phyloP scores from a whole-genome alignment of 2,797 vertebrate genomes.

The Gymnocypris eckloni region DNA sequence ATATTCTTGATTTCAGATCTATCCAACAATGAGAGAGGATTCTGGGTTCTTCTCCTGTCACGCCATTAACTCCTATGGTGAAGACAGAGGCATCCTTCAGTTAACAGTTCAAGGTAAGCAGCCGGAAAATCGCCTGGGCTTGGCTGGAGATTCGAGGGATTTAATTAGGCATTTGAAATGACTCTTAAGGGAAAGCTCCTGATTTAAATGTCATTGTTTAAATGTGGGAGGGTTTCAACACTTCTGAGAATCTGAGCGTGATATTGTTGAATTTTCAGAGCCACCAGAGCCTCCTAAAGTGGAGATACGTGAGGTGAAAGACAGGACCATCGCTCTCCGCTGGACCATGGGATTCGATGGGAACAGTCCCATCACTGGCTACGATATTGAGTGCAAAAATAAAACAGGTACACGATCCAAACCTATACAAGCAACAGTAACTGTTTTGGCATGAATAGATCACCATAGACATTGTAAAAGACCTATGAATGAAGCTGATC shows the following conservation, averaged over 20 bases:
- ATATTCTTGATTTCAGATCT: constrained; percentile 79
- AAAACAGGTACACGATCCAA: constrained; percentile 85
- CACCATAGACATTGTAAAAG: neutral
- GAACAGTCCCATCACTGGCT: constrained; percentile 97
- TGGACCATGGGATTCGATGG: constrained; percentile 99
- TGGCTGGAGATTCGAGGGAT: constrained; percentile 6
- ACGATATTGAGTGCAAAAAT: constrained; percentile 98
- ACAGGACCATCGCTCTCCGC: constrained; percentile 92
- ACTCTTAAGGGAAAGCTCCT: constrained; percentile 13
- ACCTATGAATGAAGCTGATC: neutral
- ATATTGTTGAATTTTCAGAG: constrained; percentile 73
- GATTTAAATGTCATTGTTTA: constrained; percentile 14
- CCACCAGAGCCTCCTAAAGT: constrained; percentile 97
- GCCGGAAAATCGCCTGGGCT: constrained; percentile 8
- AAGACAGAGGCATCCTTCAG: constrained; percentile 97
- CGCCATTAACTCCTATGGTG: constrained; percentile 97
- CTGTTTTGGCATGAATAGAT: neutral
- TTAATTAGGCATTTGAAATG: neutral
- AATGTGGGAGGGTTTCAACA: neutral
- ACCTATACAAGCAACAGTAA: neutral
- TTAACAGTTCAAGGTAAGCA: constrained; percentile 96
- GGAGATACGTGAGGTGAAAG: constrained; percentile 95
- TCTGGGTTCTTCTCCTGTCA: constrained; percentile 99
- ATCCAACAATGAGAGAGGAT: constrained; percentile 96
- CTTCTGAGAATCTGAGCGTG: neutral